These are phyloP conservation scores for Sakesphorus luctuosus DNA, from an alignment of 2,113 vertebrate species.

Conservation along the genomic window DNA sequence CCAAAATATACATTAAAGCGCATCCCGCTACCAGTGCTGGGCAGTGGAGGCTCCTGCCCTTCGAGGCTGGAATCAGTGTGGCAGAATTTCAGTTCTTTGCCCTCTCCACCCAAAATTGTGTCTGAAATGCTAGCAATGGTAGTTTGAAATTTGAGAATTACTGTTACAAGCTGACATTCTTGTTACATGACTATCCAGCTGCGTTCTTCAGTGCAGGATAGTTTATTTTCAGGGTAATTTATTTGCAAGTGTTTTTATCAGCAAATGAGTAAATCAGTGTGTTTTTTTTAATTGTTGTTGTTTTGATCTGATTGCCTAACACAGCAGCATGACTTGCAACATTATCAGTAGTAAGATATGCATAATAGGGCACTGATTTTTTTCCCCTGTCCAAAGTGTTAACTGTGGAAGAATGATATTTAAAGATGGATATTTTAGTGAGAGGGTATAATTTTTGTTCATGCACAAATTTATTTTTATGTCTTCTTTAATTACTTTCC, in stretches of 20 bases:
- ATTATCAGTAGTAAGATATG: not conserved
- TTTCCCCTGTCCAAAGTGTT: not conserved
- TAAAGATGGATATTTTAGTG: not conserved
- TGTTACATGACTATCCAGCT: not conserved
- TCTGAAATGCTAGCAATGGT: not conserved
- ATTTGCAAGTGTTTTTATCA: conserved; percentile 30
- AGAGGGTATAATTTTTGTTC: not conserved
- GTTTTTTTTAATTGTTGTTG: not conserved
- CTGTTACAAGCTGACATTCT: conserved; percentile 50
- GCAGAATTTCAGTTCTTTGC: not conserved
- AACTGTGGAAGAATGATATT: not conserved
- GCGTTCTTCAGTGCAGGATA: not conserved
- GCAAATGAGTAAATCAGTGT: not conserved
- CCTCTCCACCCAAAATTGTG: not conserved
- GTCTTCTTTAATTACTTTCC: not conserved
- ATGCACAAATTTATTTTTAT: not conserved
- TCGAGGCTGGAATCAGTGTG: not conserved
- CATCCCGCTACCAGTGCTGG: too few species aligned
- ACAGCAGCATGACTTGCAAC: fast-evolving
- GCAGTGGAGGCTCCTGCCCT: not conserved
- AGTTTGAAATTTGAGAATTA: conserved; percentile 48
- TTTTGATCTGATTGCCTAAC: not conserved
- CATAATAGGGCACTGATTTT: not conserved
- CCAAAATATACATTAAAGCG: not conserved
- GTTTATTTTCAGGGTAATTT: conserved; percentile 6